Base-by-base conservation (phyloP, 2,113 vertebrate genomes). In the Ceyx cyanopectus region DNA sequence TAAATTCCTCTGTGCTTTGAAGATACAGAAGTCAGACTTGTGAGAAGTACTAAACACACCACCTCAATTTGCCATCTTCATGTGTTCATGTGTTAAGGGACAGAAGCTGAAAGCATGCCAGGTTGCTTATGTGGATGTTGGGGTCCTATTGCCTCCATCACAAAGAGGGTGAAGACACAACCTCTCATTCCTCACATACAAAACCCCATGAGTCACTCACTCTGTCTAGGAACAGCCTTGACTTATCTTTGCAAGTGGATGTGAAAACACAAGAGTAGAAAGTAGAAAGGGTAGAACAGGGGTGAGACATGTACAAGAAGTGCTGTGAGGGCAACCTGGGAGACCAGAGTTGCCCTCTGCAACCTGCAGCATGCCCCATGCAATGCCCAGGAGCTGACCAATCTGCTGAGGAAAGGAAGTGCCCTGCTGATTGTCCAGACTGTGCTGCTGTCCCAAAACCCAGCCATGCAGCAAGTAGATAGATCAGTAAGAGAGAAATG, bases 341-440 rank as follows among this genome's bases (percentile, higher is more conserved):
- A 67, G 29, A 56, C 40, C 12, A 48, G 46, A 67, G 48, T 20
- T 73, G 46, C 10, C 48, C 32, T 41, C 26, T 48, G 29, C 40
- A 34, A 54, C 32, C 17, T 37, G 46, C 17, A 66, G 32, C 2
- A 0, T 1, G 3, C 20, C 21, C 27, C 24, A 22, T 20, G 45
- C 23, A 60, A 65, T 58, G 51, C 16, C 45, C 51, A 27, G 65
- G 37, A 63, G 37, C 50, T 70, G 43, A 32, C n/a, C 12, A 53
- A 65, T 24, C 16, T 58, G 23, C 57, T 34, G 57, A 29, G 27
- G 30, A 69, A 72, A 81, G 27, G 7, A 46, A 29, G 14, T 54
- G 45, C 7, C 23, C n/a, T 76, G 63, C 57, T 58, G 43, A 81
- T 50, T 37, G 30, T 30, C 63, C 57, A 70, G 43, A 23, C 63